These are phyloP conservation scores for Rosalia funebris DNA, from an alignment of 2,888 invertebrate species.

Conservation along the genomic window DNA sequence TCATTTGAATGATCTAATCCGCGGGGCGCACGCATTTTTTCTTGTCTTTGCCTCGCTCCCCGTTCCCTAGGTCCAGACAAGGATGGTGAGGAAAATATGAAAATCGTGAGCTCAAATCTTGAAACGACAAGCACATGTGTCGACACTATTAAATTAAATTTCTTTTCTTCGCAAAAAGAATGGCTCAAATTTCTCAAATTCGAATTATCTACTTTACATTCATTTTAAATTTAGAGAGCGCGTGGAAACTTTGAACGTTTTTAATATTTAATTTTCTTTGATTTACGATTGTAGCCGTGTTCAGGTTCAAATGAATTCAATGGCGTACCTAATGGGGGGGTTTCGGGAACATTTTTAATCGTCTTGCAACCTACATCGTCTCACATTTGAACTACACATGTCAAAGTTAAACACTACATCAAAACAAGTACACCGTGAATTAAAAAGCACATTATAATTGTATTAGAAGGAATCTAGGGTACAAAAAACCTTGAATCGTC, in stretches of 20 bases:
- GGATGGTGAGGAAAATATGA: slow-evolving; percentile 54
- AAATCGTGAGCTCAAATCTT: slow-evolving; percentile 59
- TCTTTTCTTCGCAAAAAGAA: slow-evolving; percentile 63
- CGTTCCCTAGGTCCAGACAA: slow-evolving; percentile 38
- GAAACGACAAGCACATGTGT: slow-evolving; percentile 65
- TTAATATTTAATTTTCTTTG: slow-evolving; percentile 66
- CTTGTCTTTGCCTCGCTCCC: slow-evolving; percentile 35
- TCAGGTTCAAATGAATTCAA: slow-evolving; percentile 51
- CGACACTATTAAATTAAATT: slow-evolving; percentile 64
- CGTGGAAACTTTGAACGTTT: slow-evolving; percentile 63
- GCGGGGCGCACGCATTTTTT: slow-evolving; percentile 39
- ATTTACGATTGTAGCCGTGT: slow-evolving; percentile 65
- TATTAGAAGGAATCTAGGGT: too few species aligned
- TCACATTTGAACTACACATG: too few species aligned
- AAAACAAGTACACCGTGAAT: too few species aligned
- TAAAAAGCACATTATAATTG: too few species aligned
- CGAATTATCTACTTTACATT: slow-evolving; percentile 67
- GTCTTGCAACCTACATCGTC: too few species aligned
- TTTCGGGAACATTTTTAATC: too few species aligned
- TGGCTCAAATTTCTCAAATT: slow-evolving; percentile 64
- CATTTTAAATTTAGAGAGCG: slow-evolving; percentile 65
- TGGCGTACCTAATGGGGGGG: slow-evolving; percentile 26
- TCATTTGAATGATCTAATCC: slow-evolving; percentile 53
- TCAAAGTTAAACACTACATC: too few species aligned
- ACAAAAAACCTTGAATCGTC: too few species aligned